A percentile compares a stretch with the other conserved stretches of the same genome.
Evolutionary conservation across 2,113 vertebrate species (phyloP).

Genomic region (Malurus cyaneus): DNA sequence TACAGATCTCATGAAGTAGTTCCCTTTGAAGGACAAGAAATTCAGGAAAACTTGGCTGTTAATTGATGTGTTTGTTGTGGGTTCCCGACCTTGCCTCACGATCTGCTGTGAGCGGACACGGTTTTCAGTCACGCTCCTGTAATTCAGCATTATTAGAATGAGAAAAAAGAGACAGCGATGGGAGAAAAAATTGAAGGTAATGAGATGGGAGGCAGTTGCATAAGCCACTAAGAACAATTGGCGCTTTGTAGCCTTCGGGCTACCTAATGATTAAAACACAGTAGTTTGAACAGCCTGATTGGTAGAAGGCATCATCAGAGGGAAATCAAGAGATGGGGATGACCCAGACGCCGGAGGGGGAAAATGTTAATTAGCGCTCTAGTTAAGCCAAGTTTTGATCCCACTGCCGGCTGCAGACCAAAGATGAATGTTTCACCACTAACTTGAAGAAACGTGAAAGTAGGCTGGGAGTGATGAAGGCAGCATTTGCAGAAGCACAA

Average conservation of each 20-base stretch:
- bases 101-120: neutral
- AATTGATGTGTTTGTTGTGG: slow-evolving; percentile 49
- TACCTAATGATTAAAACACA: slow-evolving; percentile 57
- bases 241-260: slow-evolving; percentile 28
- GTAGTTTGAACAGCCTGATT: slow-evolving; percentile 32
- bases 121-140: slow-evolving; percentile 54
- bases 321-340: neutral
- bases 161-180: slow-evolving; percentile 46
- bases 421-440: neutral
- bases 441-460: neutral
- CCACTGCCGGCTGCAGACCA: rapidly evolving
- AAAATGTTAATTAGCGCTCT: slow-evolving; percentile 43
- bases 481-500: neutral
- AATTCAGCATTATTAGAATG: slow-evolving; percentile 43
- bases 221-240: slow-evolving; percentile 50
- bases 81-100: neutral
- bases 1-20: neutral
- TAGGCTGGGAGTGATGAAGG: neutral
- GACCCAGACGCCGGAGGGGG: neutral
- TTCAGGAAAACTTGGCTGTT: neutral
- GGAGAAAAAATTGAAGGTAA: slow-evolving; percentile 52
- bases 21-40: slow-evolving; percentile 8
- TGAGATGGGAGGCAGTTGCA: slow-evolving; percentile 46
- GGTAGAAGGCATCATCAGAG: neutral
- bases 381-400: slow-evolving; percentile 16